Conservation (phyloP, 2,113 vertebrate genomes). For the Panthera uncia region DNA sequence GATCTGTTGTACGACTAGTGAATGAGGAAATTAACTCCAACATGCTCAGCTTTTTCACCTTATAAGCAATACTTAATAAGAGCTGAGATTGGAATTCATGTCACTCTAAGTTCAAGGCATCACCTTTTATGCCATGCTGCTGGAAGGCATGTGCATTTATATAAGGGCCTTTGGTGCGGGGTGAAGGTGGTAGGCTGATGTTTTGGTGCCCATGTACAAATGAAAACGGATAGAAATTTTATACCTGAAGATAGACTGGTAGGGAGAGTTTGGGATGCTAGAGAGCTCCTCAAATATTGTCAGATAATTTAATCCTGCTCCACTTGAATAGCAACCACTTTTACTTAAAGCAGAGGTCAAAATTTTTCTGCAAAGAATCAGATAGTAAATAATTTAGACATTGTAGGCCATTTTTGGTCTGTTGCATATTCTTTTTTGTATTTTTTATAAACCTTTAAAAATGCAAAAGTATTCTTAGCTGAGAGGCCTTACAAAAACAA, state of each 20-base stretch:
- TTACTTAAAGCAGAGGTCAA: background rate
- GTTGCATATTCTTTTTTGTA: background rate
- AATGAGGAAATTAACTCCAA: background rate
- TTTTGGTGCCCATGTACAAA: background rate
- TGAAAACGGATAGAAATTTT: background rate
- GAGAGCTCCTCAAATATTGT: background rate
- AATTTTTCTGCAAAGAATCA: background rate
- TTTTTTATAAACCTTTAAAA: background rate
- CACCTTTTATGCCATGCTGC: background rate
- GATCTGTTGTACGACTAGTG: background rate
- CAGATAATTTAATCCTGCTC: background rate
- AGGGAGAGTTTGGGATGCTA: background rate
- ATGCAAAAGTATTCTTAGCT: background rate
- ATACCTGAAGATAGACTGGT: background rate
- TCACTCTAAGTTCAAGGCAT: background rate
- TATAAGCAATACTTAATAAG: background rate
- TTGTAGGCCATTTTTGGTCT: background rate
- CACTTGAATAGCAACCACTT: background rate
- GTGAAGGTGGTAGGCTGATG: background rate
- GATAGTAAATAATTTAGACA: background rate
- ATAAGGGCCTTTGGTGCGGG: background rate
- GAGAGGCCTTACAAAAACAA: background rate
- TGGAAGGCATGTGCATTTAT: background rate
- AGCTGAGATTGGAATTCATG: background rate
- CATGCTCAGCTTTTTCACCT: background rate